Base-by-base conservation (phyloP, 1,140 invertebrate species). In the Drosophila pachea region DNA sequence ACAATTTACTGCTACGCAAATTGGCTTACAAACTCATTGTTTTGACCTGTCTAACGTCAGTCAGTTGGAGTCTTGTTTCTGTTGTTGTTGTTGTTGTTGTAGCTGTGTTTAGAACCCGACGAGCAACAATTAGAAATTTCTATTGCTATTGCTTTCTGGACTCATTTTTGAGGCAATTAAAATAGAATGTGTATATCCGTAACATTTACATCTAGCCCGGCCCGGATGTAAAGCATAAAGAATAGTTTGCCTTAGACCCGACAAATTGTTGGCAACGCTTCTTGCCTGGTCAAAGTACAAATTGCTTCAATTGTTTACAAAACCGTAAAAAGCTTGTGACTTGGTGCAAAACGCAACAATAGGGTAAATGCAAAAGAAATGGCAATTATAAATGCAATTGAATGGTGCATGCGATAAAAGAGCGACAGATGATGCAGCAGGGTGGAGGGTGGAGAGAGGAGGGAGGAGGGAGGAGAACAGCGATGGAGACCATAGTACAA, bases 251-350 rank as follows among this genome's bases (percentile, higher is more conserved):
- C 40, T 31, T 22, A 32, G 22, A 43, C 38, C 38, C 8, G 35
- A 68, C 48, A 36, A 43, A 73, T 84, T 79, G 61, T 84, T 83
- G 78, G 78, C 78, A 83, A 64, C 53, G 65, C 49, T 65, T 22
- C 48, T 42, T 12, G 31, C 5, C 31, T 48, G 79, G 52, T 31
- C 79, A 83, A 83, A 83, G 79, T 83, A 40, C 78, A 83, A 54
- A 56, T 61, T 66, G 45, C 61, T 73, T 56, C n/a, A 78, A 75
- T 78, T 82, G 79, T 84, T 82, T 78, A 75, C 76, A 45, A 79
- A 69, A 43, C 43, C 43, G 22, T 22, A 22, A 52, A 84, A 55
- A 83, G 68, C 78, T 83, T 84, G 78, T 83, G 78, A 84, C 76
- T 78, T 63, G 49, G 53, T 70, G 7, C 11, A 56, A n/a, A 63